phyloP scores from a whole-genome alignment of 2,888 invertebrate species.

The Tridacna crocea region DNA sequence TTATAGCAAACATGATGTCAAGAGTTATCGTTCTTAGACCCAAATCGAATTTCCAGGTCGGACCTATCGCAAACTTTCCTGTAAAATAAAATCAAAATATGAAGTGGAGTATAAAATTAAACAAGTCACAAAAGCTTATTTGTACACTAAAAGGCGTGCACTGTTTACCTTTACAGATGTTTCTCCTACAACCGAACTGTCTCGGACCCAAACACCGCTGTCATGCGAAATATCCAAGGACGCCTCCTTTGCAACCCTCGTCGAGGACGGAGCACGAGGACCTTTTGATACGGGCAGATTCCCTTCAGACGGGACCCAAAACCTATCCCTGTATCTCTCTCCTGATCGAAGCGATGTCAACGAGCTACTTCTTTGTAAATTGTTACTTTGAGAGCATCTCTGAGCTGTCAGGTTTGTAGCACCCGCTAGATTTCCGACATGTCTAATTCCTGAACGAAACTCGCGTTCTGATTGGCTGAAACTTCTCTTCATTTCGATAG shows the following conservation, averaged over 20 bases:
- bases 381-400: background rate
- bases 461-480: conserved; percentile 46
- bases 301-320: conserved; percentile 34
- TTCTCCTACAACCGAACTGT: conserved; percentile 22
- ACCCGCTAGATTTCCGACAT: conserved; percentile 46
- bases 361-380: conserved; percentile 18
- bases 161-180: conserved; percentile 8
- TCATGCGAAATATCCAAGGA: conserved; percentile 39
- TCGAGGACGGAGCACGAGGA: background rate
- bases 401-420: conserved; percentile 18
- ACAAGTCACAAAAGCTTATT: too few relatives aligned
- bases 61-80: too few relatives aligned
- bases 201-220: conserved; percentile 44
- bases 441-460: conserved; percentile 47
- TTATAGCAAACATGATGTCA: too few relatives aligned
- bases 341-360: conserved; percentile 16
- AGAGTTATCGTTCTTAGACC: too few relatives aligned
- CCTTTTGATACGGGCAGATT: conserved; percentile 5
- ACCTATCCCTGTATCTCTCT: conserved; percentile 3
- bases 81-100: too few relatives aligned
- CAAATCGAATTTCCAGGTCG: too few relatives aligned
- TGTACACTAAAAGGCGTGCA: background rate
- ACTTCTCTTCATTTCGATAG: conserved; percentile 24
- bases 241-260: conserved; percentile 24
- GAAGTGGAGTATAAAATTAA: too few relatives aligned